Conservation (phyloP, 1,140 invertebrate genomes). For the Samia ricini region DNA sequence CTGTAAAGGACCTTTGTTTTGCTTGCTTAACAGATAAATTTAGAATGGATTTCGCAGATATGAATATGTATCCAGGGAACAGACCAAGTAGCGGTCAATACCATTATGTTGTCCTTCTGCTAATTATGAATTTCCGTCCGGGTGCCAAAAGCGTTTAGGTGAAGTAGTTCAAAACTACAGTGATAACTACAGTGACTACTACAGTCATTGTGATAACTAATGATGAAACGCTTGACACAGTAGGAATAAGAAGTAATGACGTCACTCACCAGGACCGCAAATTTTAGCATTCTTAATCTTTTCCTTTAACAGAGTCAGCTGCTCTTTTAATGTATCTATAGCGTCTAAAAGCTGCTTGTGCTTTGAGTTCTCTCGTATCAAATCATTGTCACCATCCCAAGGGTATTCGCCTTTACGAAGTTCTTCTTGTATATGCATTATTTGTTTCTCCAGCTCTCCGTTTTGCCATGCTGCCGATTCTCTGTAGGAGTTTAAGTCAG, state of each 20-base stretch:
- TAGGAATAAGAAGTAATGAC: background rate
- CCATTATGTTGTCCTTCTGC: too few relatives aligned
- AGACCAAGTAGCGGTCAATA: too few relatives aligned
- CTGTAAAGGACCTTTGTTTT: too few relatives aligned
- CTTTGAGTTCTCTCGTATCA: slow-evolving; percentile 49
- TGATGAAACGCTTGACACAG: background rate
- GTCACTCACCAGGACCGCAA: slow-evolving; percentile 55
- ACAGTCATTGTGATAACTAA: too few relatives aligned
- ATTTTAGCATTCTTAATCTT: slow-evolving; percentile 71
- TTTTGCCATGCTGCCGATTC: slow-evolving; percentile 70
- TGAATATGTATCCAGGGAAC: too few relatives aligned
- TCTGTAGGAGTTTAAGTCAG: too few relatives aligned
- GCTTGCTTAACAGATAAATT: too few relatives aligned
- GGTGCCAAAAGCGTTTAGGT: too few relatives aligned
- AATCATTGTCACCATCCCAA: slow-evolving; percentile 64
- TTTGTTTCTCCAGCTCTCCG: slow-evolving; percentile 68
- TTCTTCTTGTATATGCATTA: slow-evolving; percentile 68
- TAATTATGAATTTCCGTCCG: too few relatives aligned
- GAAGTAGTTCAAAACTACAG: too few relatives aligned
- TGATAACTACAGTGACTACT: too few relatives aligned
- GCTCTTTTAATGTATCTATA: slow-evolving; percentile 55
- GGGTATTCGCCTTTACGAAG: slow-evolving; percentile 60
- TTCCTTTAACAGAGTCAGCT: slow-evolving; percentile 64
- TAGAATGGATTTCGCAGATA: too few relatives aligned
- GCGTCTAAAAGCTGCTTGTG: slow-evolving; percentile 62